Evolutionary conservation across 2,888 invertebrate genomes (phyloP).

Genomic region (Diadegma fenestrale): DNA sequence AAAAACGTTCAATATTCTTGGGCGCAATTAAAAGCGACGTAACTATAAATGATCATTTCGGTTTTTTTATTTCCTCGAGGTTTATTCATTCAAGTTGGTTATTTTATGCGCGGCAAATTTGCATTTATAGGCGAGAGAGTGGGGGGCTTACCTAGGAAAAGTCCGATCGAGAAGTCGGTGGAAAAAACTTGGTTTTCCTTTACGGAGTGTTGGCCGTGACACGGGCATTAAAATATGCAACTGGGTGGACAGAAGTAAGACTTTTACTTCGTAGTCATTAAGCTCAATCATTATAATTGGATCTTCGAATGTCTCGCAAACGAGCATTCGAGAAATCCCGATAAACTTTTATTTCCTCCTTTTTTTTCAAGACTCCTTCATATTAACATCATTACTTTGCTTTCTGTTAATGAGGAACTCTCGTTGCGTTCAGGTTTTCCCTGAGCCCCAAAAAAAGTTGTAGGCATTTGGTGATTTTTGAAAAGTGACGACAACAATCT

Average conservation of each 20-base stretch:
- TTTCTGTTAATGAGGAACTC: neutral
- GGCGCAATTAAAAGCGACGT: neutral
- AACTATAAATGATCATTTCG: neutral
- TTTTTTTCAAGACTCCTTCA: neutral
- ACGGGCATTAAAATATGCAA: slow-evolving; percentile 23
- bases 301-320: slow-evolving; percentile 40
- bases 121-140: slow-evolving; percentile 15
- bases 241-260: neutral
- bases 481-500: neutral
- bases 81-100: slow-evolving; percentile 4
- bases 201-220: neutral
- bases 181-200: slow-evolving; percentile 24
- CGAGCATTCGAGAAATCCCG: slow-evolving; percentile 36
- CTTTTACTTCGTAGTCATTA: slow-evolving; percentile 57
- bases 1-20: neutral
- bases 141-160: neutral
- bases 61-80: neutral
- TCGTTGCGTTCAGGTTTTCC: neutral
- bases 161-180: slow-evolving; percentile 20
- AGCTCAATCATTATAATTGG: slow-evolving; percentile 59
- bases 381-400: slow-evolving; percentile 40
- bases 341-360: neutral
- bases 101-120: slow-evolving; percentile 31
- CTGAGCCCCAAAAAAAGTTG: neutral
- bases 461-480: neutral